These are phyloP conservation scores for Priocnemis perturbator DNA, from an alignment of 2,888 invertebrate species.

Conservation along the genomic window DNA sequence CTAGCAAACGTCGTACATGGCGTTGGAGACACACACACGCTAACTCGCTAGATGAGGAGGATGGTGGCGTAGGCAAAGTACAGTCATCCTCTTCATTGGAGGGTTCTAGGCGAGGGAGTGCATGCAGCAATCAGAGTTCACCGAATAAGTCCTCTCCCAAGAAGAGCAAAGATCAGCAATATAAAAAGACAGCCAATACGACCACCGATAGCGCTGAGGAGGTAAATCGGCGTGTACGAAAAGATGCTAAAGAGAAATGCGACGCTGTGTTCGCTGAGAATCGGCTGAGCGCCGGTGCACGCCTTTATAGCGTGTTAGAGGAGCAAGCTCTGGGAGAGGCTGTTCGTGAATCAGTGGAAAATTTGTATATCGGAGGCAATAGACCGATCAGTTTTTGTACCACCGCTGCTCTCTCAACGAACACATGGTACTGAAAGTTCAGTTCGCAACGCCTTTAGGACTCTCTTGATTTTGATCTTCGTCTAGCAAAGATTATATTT, in stretches of 20 bases:
- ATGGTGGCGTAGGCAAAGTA: conserved; percentile 49
- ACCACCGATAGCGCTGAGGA: conserved; percentile 50
- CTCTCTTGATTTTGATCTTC: conserved; percentile 38
- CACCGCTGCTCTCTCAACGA: conserved; percentile 63
- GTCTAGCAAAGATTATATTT: conserved; percentile 37
- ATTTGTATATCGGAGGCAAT: conserved; percentile 57
- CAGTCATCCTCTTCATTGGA: conserved; percentile 62
- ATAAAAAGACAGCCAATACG: conserved; percentile 41
- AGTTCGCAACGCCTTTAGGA: conserved; percentile 48
- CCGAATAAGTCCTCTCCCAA: conserved; percentile 68
- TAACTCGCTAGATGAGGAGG: conserved; percentile 65
- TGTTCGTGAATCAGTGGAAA: conserved; percentile 63
- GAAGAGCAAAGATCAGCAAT: conserved; percentile 59
- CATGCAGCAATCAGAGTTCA: conserved; percentile 65
- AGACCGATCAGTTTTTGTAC: conserved; percentile 62
- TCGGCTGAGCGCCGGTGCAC: conserved; percentile 68
- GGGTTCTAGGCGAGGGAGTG: conserved; percentile 66
- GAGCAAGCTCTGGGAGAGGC: conserved; percentile 71
- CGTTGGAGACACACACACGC: conserved; percentile 67
- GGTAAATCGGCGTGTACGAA: conserved; percentile 54
- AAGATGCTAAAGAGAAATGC: conserved; percentile 57
- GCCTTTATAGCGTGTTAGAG: conserved; percentile 73
- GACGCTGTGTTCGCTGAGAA: conserved; percentile 62
- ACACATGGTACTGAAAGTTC: conserved; percentile 58
- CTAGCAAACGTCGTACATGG: conserved; percentile 65